Evolutionary conservation across 1,140 invertebrate species (phyloP), one percentile per base, ranked within the genome.

Genomic region (Rhyacophila brunnea): DNA sequence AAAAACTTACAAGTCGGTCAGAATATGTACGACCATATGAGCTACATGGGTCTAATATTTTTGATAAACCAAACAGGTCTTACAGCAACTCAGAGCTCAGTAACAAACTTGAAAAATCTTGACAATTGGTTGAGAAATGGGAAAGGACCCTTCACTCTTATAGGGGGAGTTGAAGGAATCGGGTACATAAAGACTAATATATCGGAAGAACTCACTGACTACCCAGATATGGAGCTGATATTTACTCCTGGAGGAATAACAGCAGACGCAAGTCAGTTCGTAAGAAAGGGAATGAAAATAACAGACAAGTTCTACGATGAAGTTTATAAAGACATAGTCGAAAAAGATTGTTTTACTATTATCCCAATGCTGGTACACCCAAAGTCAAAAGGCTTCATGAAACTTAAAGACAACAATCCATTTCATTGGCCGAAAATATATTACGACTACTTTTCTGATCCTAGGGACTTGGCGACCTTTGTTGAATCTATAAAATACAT

Each of bases 331-430:
- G 63, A 75, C 3, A 77, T 74, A 13, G 78, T 70, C 32, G 66
- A 75, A 0, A 71, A 71, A 42, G 71, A 74, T 66, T 13, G 34
- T 13, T 87, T 85, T 10, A 35, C 35, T 28, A 36, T 52, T 13
- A 20, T 42, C 6, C 54, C 47, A n/a, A 6, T 62, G 36, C 28
- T 58, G 10, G 18, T 92, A 17, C 80, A 88, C 69, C 91, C 92
- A 0, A 83, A 86, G 69, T 90, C 88, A 0, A 76, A 82, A 47
- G 92, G 92, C 0, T 80, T 80, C 14, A 62, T 94, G 1, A 80
- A 75, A 59, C 70, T 94, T 1, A 77, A 71, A 58, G 84, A 83
- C 6, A 85, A 78, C 6, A 84, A 96, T 75, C 92, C 92, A 0
- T 81, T 84, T 15, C 80, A 87, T 11, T 80, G 85, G 67, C 90